Evolutionary conservation across 2,888 invertebrate species (phyloP), one percentile per base, ranked within the genome.

Genomic region (Mongoloraphidia duomilia): DNA sequence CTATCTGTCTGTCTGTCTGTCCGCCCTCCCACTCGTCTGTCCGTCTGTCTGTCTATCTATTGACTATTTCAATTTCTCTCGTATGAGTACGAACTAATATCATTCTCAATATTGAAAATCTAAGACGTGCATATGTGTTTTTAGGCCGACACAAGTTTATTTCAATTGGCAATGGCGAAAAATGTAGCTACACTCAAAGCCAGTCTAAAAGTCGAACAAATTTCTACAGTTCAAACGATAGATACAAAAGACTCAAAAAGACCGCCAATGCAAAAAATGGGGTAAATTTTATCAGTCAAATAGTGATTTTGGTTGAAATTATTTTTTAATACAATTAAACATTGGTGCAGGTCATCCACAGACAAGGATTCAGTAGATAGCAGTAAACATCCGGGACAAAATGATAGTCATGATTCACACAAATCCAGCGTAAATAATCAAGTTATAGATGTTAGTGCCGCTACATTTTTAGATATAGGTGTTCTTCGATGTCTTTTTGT

Each of bases 381-480:
- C 56, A 71, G 66, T 26, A 55, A 53, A 49, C 52, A 50, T 11
- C 52, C 50, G 10, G 47, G 43, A 8, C 42, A 43, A 48, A 33
- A 11, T 17, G 17, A 17, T 33, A 38, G 43, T 36, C 36, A 48
- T 12, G 48, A 52, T 39, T 48, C 50, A 8, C 52, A 58, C 2
- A 65, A 64, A 48, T 35, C 44, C 45, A 2, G 34, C 37, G 8
- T 34, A 43, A 56, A 55, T 51, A 59, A 56, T 49, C 46, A 55
- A 8, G 50, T 55, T 8, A 58, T 63, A 33, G 79, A 88, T 70
- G 74, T 86, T 2, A 76, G 82, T 11, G 83, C 89, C 14, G 98
- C 98, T 0, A 95, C 94, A 1, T 96, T 94, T 65, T 73, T 98
- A 49, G 98, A 99, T 66, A 91, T 99, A 0, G 93, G 95, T 3